Conservation (phyloP, 2,888 invertebrate species). For the Diplolepis rosae region DNA sequence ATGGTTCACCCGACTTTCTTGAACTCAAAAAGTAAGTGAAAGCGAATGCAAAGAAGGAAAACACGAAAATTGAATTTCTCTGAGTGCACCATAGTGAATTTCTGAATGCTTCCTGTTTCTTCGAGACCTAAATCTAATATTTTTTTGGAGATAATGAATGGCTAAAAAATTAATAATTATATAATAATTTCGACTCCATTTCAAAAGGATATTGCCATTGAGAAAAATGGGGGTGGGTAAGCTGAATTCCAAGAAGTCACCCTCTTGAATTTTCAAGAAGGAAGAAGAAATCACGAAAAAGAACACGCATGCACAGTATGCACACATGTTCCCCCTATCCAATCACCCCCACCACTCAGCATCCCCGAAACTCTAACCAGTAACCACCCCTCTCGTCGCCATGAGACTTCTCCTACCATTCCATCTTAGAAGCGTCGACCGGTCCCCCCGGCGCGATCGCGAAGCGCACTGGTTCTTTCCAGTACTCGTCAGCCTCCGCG, state of each 20-base stretch:
- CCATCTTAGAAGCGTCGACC: slow-evolving; percentile 46
- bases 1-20: too few relatives aligned
- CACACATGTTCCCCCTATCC: slow-evolving; percentile 38
- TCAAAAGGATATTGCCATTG: background rate
- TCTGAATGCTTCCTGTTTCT: too few relatives aligned
- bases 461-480: slow-evolving; percentile 51
- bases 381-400: slow-evolving; percentile 46
- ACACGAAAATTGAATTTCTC: too few relatives aligned
- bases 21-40: too few relatives aligned
- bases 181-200: too few relatives aligned
- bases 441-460: slow-evolving; percentile 44
- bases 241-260: slow-evolving; percentile 7
- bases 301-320: slow-evolving; percentile 36
- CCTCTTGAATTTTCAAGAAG: slow-evolving; percentile 40
- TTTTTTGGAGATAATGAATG: too few relatives aligned
- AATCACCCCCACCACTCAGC: slow-evolving; percentile 33
- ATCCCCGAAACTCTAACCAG: slow-evolving; percentile 38
- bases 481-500: slow-evolving; percentile 51
- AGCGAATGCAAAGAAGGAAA: too few relatives aligned
- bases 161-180: too few relatives aligned
- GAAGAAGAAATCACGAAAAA: slow-evolving; percentile 27
- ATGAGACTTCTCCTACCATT: slow-evolving; percentile 32
- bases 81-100: too few relatives aligned
- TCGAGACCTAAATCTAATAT: too few relatives aligned
- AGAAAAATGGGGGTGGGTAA: background rate